Percentiles rank a stretch among this genome's conserved stretches.
Evolutionary conservation across 1,140 invertebrate genomes (phyloP).

Genomic region (Pachypeltis micranthus): DNA sequence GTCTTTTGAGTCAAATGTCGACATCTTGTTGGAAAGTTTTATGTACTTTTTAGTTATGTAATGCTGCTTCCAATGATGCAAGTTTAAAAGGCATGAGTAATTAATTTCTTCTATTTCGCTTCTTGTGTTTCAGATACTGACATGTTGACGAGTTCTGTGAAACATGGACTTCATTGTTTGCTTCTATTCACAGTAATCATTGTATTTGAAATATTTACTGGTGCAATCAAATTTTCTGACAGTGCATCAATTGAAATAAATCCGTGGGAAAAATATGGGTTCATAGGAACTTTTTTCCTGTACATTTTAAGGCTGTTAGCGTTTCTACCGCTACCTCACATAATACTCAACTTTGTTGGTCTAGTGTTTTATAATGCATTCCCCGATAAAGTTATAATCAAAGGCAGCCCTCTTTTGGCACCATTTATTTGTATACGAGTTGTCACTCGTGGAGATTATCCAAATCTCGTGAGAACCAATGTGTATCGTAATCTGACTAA

Average conservation of each 20-base stretch:
- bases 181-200: slow-evolving; percentile 62
- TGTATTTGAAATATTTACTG: slow-evolving; percentile 64
- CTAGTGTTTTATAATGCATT: slow-evolving; percentile 89
- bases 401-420: slow-evolving; percentile 77
- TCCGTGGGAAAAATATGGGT: slow-evolving; percentile 69
- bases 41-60: too few species aligned
- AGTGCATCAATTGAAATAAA: slow-evolving; percentile 50
- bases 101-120: neutral
- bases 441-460: slow-evolving; percentile 90
- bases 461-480: slow-evolving; percentile 80
- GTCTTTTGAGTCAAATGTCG: too few species aligned
- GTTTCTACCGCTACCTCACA: slow-evolving; percentile 77
- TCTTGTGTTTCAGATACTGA: slow-evolving; percentile 2
- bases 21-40: too few species aligned
- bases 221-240: slow-evolving; percentile 56
- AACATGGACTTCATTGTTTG: slow-evolving; percentile 66
- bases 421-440: slow-evolving; percentile 93
- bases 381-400: slow-evolving; percentile 80
- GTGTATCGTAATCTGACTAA: slow-evolving; percentile 79
- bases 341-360: slow-evolving; percentile 83
- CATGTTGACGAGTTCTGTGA: slow-evolving; percentile 51
- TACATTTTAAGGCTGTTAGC: slow-evolving; percentile 72
- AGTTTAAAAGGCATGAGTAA: too few species aligned
- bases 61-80: too few species aligned
- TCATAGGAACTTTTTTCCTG: slow-evolving; percentile 50